Percentiles rank a stretch among this genome's conserved stretches.
phyloP scores from a whole-genome alignment of 64 coral and sea anemone genomes.

The Stichodactyla mertensii region DNA sequence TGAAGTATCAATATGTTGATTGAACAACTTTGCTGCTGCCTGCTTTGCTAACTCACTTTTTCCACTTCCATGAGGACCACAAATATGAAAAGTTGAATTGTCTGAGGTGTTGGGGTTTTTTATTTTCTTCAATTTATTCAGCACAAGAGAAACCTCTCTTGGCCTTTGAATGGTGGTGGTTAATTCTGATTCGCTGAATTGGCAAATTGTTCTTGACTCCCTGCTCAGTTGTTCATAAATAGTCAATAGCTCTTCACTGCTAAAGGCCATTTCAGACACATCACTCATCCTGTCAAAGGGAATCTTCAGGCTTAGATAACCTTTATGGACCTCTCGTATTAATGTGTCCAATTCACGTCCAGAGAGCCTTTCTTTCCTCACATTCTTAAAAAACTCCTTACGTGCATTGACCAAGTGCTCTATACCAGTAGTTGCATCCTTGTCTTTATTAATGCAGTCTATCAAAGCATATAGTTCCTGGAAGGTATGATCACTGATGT shows the following conservation, averaged over 20 bases:
- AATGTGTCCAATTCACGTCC: neutral
- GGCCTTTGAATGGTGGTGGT: neutral
- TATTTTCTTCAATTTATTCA: neutral
- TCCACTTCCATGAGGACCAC: neutral
- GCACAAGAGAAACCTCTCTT: neutral
- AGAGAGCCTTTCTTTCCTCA: neutral
- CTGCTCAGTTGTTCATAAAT: neutral
- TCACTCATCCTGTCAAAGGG: neutral
- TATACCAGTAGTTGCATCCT: neutral
- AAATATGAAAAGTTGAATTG: neutral
- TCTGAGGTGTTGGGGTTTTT: neutral
- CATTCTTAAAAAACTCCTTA: neutral
- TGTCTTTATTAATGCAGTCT: neutral
- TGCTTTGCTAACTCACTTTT: constrained; percentile 14
- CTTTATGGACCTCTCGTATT: neutral
- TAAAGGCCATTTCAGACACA: neutral
- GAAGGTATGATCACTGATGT: neutral
- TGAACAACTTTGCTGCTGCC: neutral
- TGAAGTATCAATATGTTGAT: neutral
- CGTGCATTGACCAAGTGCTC: neutral
- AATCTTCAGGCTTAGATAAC: neutral
- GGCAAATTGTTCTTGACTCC: neutral
- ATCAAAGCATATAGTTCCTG: neutral
- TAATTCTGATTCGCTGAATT: neutral
- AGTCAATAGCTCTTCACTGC: neutral